Conservation (phyloP, 2,888 invertebrate species). For the Heliconius aoede region DNA sequence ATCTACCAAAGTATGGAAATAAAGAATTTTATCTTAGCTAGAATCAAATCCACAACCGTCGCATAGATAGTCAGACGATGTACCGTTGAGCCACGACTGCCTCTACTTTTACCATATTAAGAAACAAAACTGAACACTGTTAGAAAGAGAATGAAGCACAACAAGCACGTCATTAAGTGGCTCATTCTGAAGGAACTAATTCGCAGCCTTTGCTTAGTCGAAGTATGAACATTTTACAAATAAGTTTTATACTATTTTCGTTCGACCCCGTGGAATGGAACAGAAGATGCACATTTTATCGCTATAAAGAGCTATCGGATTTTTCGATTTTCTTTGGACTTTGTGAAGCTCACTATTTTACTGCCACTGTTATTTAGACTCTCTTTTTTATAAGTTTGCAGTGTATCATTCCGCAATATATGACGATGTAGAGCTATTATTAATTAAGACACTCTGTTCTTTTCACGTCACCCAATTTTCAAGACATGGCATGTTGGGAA, state of each 20-base stretch:
- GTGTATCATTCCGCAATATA: too few relatives aligned
- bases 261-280: not conserved
- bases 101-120: not conserved
- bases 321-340: not conserved
- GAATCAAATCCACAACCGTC: too few relatives aligned
- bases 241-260: slow-evolving; percentile 10
- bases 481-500: too few relatives aligned
- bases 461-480: too few relatives aligned
- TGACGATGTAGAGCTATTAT: too few relatives aligned
- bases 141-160: not conserved
- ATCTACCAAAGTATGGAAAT: too few relatives aligned
- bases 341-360: not conserved
- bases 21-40: too few relatives aligned
- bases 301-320: not conserved
- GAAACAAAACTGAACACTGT: not conserved
- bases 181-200: slow-evolving; percentile 27
- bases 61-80: too few relatives aligned
- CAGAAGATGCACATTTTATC: slow-evolving; percentile 6
- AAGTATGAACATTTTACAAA: slow-evolving; percentile 2
- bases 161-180: slow-evolving; percentile 13
- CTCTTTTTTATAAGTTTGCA: too few relatives aligned
- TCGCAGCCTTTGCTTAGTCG: slow-evolving; percentile 17
- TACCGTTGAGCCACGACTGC: too few relatives aligned
- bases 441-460: too few relatives aligned
- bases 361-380: too few relatives aligned